Conservation (phyloP, 2,797 vertebrate species). For the Sebastes aleutianus region DNA sequence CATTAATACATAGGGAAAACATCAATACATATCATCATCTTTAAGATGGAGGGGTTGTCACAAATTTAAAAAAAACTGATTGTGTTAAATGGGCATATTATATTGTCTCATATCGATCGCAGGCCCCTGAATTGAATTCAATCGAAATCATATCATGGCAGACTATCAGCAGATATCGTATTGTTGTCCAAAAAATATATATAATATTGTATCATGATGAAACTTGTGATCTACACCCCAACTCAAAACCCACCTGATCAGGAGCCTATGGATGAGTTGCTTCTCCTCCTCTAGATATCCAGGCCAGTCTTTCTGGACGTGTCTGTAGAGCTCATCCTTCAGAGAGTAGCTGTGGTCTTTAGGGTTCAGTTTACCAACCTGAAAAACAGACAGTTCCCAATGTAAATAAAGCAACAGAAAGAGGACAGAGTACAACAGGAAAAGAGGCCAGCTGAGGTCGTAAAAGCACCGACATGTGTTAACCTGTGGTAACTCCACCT, state of each 20-base stretch:
- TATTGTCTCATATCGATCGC: too few relatives aligned
- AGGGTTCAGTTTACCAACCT: slow-evolving; percentile 81
- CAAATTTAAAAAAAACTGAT: too few relatives aligned
- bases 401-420: slow-evolving; percentile 13
- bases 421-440: not conserved
- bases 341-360: slow-evolving; percentile 81
- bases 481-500: not conserved
- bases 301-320: slow-evolving; percentile 80
- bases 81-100: too few relatives aligned
- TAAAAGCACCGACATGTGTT: not conserved
- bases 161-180: too few relatives aligned
- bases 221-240: not conserved
- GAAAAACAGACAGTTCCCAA: slow-evolving; percentile 29
- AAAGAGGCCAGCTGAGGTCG: slow-evolving; percentile 3
- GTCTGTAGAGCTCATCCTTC: slow-evolving; percentile 80
- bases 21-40: too few relatives aligned
- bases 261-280: slow-evolving; percentile 77
- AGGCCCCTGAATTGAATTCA: too few relatives aligned
- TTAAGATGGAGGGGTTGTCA: too few relatives aligned
- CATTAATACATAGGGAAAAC: too few relatives aligned
- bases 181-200: too few relatives aligned
- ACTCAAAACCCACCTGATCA: slow-evolving; percentile 72
- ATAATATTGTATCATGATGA: too few relatives aligned
- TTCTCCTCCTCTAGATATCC: slow-evolving; percentile 81
- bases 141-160: too few relatives aligned